Base-by-base conservation (phyloP, 2,797 vertebrate genomes). In the Microcaecilia unicolor region DNA sequence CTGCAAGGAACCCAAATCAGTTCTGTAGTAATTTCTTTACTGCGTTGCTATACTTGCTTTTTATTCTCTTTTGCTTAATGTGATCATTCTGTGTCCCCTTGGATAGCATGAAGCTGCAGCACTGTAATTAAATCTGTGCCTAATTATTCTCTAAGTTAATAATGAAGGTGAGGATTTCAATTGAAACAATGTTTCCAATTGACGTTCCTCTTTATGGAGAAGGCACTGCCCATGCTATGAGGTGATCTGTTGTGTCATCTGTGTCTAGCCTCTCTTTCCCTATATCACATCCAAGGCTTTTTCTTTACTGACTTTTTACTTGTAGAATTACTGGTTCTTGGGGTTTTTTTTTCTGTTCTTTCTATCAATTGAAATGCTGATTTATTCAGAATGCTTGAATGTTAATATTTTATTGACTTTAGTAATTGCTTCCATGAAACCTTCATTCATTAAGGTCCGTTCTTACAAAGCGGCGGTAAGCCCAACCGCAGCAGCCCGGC, bases 111-210 rank as follows among this genome's bases (percentile, higher is more conserved):
- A 40, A 53, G 16, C 22, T 4, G 36, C 2, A 1, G 9, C 8
- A 6, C 39, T 37, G 40, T 60, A 60, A 69, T 64, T 55, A 41
- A 0, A 0, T 62, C 45, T 44, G 3, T 58, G 55, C 46, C 25
- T 56, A 50, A 58, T 62, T 44, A 58, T 62, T 44, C 45, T 44
- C 51, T 68, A 46, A 60, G 42, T 56, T 62, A 64, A 64, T 68
- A 55, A 63, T 24, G 0, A 1, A 6, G 24, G 43, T 37, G 44
- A 54, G 38, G 42, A 34, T 53, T 68, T 42, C 28, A 31, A 14
- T 28, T 39, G 52, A 28, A 28, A 26, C 8, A 28, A 15, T 15
- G 17, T 28, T 15, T 17, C 25, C 48, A 40, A 13, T 34, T 32
- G 29, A 48, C 61, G 14, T 44, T 33, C 26, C 6, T 9, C 31